Conservation (phyloP, 2,888 invertebrate species). For the Lycophotia porphyrea region DNA sequence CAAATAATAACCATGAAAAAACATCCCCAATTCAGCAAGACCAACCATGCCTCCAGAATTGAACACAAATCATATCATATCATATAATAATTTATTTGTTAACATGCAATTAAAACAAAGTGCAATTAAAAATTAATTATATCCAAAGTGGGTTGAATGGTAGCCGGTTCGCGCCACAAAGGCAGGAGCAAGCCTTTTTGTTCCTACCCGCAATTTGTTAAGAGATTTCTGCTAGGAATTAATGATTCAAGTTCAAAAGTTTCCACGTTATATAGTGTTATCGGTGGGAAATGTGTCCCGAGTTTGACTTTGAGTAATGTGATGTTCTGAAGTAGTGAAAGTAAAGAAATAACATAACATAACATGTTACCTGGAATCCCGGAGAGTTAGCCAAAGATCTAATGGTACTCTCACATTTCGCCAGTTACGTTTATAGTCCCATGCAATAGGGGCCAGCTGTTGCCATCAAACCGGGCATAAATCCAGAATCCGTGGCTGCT, state of each 20-base stretch:
- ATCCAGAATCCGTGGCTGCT: no score
- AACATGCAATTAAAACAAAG: no score
- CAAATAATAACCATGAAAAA: slow-evolving; percentile 22
- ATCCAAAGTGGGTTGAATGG: slow-evolving; percentile 67
- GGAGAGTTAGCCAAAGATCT: no score
- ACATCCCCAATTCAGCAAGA: slow-evolving; percentile 44
- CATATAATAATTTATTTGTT: no score
- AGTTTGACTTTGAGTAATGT: slow-evolving; percentile 20
- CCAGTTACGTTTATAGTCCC: no score
- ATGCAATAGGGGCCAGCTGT: no score
- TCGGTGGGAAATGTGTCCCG: slow-evolving; percentile 7
- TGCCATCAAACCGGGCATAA: no score
- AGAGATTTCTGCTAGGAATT: slow-evolving; percentile 57
- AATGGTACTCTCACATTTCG: no score
- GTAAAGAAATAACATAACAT: no score
- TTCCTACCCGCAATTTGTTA: slow-evolving; percentile 65
- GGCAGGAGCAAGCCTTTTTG: slow-evolving; percentile 59
- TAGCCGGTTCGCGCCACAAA: slow-evolving; percentile 50
- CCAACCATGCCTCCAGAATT: slow-evolving; percentile 60
- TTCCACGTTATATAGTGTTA: slow-evolving; percentile 23
- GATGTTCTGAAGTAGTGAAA: background rate
- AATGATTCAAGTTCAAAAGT: slow-evolving; percentile 49
- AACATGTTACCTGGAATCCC: no score
- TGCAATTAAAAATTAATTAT: slow-evolving; percentile 79
- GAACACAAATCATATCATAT: no score